Conservation (phyloP, 2,888 invertebrate species). For the Eupithecia insigniata region DNA sequence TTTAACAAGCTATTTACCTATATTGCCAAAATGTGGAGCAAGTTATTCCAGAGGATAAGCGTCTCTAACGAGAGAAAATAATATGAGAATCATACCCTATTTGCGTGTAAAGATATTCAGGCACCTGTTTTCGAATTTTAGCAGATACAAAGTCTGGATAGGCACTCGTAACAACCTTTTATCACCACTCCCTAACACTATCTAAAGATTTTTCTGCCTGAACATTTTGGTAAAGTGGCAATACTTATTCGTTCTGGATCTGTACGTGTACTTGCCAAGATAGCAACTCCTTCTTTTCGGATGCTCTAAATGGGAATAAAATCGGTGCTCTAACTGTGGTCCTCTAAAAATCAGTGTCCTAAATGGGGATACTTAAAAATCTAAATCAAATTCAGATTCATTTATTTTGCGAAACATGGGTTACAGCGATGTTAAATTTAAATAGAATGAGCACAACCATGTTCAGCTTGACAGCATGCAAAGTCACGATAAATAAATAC, state of each 20-base stretch:
- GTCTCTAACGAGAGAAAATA: neutral
- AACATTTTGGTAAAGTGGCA: neutral
- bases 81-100: neutral
- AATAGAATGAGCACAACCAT: too few species aligned
- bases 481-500: too few species aligned
- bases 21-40: neutral
- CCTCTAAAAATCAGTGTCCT: too few species aligned
- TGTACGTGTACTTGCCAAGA: neutral
- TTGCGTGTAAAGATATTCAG: neutral
- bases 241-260: neutral
- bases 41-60: neutral
- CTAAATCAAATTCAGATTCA: too few species aligned
- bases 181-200: slow-evolving; percentile 1
- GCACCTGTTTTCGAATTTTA: slow-evolving; percentile 6
- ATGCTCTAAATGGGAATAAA: too few species aligned
- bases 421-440: too few species aligned
- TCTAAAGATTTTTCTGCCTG: neutral
- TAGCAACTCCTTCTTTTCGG: too few species aligned
- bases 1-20: neutral
- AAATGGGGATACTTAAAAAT: too few species aligned
- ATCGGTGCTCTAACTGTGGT: too few species aligned
- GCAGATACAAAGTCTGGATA: slow-evolving; percentile 1
- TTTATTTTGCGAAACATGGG: too few species aligned
- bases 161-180: neutral
- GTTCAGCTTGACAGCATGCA: too few species aligned